Conservation (phyloP, 2,888 invertebrate genomes). For the Baronia brevicornis region DNA sequence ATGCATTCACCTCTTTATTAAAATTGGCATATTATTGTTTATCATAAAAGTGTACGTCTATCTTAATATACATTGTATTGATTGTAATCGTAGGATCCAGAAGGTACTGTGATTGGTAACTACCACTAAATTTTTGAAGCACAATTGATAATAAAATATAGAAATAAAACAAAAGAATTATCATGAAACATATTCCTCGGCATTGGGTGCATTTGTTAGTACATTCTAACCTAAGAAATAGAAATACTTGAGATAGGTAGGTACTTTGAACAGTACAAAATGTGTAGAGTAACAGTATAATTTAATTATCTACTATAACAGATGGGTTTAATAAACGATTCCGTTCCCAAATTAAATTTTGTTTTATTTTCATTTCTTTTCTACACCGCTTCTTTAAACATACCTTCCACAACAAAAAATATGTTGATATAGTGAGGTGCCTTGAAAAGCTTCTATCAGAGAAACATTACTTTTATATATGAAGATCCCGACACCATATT, state of each 20-base stretch:
- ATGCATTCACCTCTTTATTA: slow-evolving; percentile 11
- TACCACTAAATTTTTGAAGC: slow-evolving; percentile 48
- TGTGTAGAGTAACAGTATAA: slow-evolving; percentile 68
- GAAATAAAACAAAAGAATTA: slow-evolving; percentile 23
- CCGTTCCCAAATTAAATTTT: slow-evolving; percentile 61
- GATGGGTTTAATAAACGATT: slow-evolving; percentile 74
- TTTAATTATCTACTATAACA: slow-evolving; percentile 70
- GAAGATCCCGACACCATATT: no score
- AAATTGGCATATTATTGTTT: slow-evolving; percentile 30
- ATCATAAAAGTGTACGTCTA: slow-evolving; percentile 28
- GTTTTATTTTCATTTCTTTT: slow-evolving; percentile 36
- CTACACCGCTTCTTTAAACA: no score
- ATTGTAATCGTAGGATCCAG: slow-evolving; percentile 51
- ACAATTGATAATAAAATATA: slow-evolving; percentile 35
- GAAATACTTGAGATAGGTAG: slow-evolving; percentile 63
- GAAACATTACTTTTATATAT: no score
- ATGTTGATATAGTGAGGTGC: no score
- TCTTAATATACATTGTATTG: slow-evolving; percentile 37
- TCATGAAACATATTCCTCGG: slow-evolving; percentile 30
- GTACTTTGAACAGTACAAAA: slow-evolving; percentile 74
- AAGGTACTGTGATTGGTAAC: slow-evolving; percentile 65
- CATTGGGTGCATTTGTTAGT: slow-evolving; percentile 59
- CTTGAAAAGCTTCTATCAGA: no score
- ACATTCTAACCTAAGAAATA: slow-evolving; percentile 58
- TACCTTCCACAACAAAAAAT: no score